Base-by-base conservation (phyloP, 1,140 invertebrate species). In the Belonocnema kinseyi region DNA sequence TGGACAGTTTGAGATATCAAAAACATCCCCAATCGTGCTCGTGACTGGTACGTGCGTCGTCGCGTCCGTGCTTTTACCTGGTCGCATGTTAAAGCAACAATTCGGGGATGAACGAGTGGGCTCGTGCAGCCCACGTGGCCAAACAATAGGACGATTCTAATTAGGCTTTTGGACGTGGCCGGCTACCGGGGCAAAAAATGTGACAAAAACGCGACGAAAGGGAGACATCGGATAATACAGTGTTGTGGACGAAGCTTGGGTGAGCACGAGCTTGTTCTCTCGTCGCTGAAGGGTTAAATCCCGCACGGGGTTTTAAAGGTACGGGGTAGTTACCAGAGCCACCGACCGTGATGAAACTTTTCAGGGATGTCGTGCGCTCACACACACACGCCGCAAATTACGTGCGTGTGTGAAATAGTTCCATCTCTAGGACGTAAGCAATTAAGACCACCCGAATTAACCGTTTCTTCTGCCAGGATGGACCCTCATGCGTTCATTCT, bases 101-200 rank as follows among this genome's bases (percentile, higher is more conserved):
- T 76, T 75, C 52, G 71, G 78, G 77, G 76, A 79, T 74, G 79
- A 50, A 80, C 53, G 70, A 83, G 78, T 77, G 77, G 86, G 85
- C 86, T 86, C 86, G 85, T 85, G 86, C 79, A 58, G 78, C 85
- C 85, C 86, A 88, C 86, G 86, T 88, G 86, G 83, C 84, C 81
- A 76, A 82, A 88, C 86, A 88, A 88, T 85, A 75, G 81, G 85
- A 88, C 82, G 84, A 85, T 82, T 85, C 84, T 88, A 88, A 88
- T 88, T 88, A 83, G 82, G 84, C 83, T 84, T 81, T 83, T 79
- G 74, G 79, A 80, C 80, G 54, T 77, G 77, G 50, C 76, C 56
- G 76, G 77, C 51, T 71, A 70, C 73, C 66, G 78, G 74, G 17
- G 77, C 61, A 83, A 74, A 80, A 81, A 78, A 80, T 74, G 77